A percentile compares a stretch with the other conserved stretches of the same genome.
These are phyloP conservation scores for Corvus hawaiiensis DNA, from an alignment of 2,113 vertebrate genomes.

Conservation along the genomic window DNA sequence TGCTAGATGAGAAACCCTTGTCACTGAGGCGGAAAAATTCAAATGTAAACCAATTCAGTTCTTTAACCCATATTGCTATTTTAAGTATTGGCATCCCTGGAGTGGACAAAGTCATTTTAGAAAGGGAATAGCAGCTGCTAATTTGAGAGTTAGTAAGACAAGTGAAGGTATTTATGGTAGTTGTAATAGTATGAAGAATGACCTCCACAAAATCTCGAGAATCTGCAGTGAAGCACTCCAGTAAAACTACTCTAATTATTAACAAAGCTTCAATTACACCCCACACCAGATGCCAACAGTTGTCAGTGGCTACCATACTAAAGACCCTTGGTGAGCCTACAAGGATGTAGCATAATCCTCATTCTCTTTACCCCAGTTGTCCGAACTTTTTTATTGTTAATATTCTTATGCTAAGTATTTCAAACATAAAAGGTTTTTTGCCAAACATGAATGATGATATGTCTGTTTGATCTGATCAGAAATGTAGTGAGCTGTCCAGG, in stretches of 20 bases:
- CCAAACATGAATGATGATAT: background rate
- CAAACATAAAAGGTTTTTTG: background rate
- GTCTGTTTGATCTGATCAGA: background rate
- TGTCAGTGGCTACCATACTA: background rate
- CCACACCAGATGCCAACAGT: background rate
- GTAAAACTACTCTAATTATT: constrained; percentile 1
- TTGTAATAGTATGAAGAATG: background rate
- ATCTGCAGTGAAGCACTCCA: constrained; percentile 20
- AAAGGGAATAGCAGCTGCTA: constrained; percentile 53
- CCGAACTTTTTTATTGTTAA: background rate
- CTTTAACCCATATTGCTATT: background rate
- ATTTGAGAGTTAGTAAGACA: constrained; percentile 17
- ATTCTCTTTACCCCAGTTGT: background rate
- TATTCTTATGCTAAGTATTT: background rate
- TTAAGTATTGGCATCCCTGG: background rate
- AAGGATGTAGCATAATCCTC: background rate
- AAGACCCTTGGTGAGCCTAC: background rate
- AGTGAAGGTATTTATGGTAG: constrained; percentile 43
- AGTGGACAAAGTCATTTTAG: constrained; percentile 9
- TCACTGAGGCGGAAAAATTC: background rate
- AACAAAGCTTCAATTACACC: constrained; percentile 34
- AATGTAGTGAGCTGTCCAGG: background rate
- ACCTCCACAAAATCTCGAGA: constrained; percentile 28
- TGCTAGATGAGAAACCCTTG: background rate
- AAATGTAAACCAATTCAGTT: background rate